Base-by-base conservation (phyloP, 2,888 invertebrate species). In the Chymomyza amoena region DNA sequence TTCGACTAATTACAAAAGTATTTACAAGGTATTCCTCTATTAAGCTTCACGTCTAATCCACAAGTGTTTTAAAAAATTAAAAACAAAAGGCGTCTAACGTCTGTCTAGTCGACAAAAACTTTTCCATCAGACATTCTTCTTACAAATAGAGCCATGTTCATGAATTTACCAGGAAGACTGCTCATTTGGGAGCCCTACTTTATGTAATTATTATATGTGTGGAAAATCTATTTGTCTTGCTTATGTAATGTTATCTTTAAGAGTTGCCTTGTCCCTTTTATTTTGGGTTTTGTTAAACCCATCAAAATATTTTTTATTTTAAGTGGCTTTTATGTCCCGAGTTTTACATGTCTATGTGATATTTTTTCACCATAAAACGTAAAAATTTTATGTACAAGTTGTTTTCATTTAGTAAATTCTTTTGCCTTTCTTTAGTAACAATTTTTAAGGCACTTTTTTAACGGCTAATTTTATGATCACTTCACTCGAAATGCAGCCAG, bases 291-390 rank as follows among this genome's bases (percentile, higher is more conserved):
- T 52, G 61, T 56, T 54, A 78, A 78, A 69, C 51, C 71, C 78
- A 81, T 86, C 80, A 84, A 84, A 83, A 83, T 80, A 80, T 86
- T 18, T 18, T 54, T 16, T 57, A n/a, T n/a, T 18, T 75, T 84
- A 84, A 78, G 75, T 78, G 73, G 73, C 75, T 73, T 84, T 80
- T 78, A 78, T 80, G 83, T n/a, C 32, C 32, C 6, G 10, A 45
- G 39, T 45, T 45, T 45, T 45, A 45, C 39, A 45, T 45, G 39
- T 45, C 10, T 45, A 13, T 45, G 39, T 45, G 39, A 73, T 73
- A 69, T 79, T 80, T n/a, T n/a, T 68, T 68, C 18, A 63, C 1
- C 32, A 59, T 36, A 45, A 66, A 45, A 52, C 68, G 72, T 71
- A 83, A 76, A 81, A 83, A 81, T 85, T 83, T 81, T 74, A 75